These are phyloP conservation scores for Enteromius thamalakanensis DNA, from an alignment of 2,797 vertebrate species.

Conservation along the genomic window DNA sequence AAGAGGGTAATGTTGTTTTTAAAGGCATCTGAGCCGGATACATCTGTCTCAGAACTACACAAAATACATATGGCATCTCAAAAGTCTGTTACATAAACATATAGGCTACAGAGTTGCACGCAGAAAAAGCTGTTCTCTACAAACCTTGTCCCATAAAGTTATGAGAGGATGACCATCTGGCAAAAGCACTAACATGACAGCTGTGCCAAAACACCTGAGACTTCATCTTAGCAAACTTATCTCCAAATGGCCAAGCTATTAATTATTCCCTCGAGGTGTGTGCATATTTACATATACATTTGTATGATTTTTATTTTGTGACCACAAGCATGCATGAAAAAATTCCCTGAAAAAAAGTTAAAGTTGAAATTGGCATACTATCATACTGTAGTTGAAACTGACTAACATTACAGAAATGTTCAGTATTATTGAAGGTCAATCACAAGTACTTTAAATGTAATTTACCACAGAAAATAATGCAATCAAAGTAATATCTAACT, in stretches of 20 bases:
- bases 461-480: neutral
- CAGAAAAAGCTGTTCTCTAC: constrained; percentile 2
- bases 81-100: neutral
- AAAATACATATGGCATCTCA: constrained; percentile 23
- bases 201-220: constrained; percentile 20
- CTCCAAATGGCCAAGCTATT: neutral
- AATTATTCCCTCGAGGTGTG: neutral
- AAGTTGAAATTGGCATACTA: neutral
- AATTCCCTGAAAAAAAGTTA: too few species aligned
- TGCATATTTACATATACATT: neutral
- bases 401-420: neutral
- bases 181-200: constrained; percentile 20
- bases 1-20: constrained; percentile 83
- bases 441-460: neutral
- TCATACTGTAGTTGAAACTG: neutral
- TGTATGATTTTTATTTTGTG: neutral
- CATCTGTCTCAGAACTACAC: constrained; percentile 66
- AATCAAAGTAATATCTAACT: neutral
- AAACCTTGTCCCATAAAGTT: neutral
- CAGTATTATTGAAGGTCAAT: neutral
- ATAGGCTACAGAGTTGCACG: neutral
- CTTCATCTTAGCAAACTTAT: neutral
- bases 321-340: neutral
- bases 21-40: constrained; percentile 65
- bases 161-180: constrained; percentile 21